Evolutionary conservation across 1,140 invertebrate species (phyloP).

Genomic region (Chironomus tepperi): DNA sequence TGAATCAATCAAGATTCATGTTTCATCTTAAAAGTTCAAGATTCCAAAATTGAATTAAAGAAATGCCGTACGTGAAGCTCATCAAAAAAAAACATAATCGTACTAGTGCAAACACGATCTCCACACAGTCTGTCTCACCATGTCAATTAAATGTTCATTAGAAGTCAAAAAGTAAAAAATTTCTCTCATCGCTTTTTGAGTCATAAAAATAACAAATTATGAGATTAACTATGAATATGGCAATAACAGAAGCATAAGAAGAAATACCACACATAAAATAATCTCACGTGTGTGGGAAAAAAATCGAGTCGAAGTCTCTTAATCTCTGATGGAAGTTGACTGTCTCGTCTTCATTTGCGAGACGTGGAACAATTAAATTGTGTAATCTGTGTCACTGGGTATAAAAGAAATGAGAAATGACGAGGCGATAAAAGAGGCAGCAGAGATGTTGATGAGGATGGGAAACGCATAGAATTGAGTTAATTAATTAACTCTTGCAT

Average conservation of each 20-base stretch:
- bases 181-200: background rate
- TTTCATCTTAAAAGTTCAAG: background rate
- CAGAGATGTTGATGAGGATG: background rate
- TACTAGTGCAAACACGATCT: background rate
- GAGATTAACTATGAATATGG: too few species aligned
- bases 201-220: background rate
- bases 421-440: background rate
- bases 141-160: conserved; percentile 14
- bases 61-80: background rate
- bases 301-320: background rate
- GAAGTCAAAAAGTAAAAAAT: background rate
- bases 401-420: background rate
- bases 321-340: background rate
- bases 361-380: conserved; percentile 8
- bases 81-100: background rate
- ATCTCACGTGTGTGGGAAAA: background rate
- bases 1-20: background rate
- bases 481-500: conserved; percentile 7
- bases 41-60: background rate
- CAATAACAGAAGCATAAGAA: background rate
- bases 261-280: background rate
- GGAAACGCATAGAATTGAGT: background rate
- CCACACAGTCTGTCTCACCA: background rate
- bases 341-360: background rate
- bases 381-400: conserved; percentile 6